phyloP scores from a whole-genome alignment of 2,797 vertebrate species.

The Tangara arthus region DNA sequence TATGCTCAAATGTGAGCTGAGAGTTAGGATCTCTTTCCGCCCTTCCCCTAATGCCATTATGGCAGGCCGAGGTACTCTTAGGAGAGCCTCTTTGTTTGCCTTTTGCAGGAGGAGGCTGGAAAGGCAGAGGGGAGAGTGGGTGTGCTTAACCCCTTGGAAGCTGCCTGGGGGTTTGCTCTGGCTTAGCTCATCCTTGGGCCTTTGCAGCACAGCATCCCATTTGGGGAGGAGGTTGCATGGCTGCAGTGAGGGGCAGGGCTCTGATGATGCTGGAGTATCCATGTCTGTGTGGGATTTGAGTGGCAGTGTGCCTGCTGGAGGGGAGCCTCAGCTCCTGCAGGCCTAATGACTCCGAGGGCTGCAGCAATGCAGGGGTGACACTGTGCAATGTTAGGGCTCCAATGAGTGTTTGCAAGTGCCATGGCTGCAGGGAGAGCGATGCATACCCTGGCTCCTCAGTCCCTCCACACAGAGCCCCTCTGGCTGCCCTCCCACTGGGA shows the following conservation, averaged over 20 bases:
- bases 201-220: neutral
- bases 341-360: neutral
- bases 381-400: neutral
- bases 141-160: neutral
- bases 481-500: neutral
- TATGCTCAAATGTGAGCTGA: neutral
- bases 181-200: neutral
- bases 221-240: rapidly evolving
- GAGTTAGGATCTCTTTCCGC: constrained; percentile 23
- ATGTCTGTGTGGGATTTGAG: rapidly evolving
- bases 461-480: neutral
- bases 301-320: neutral
- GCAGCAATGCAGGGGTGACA: rapidly evolving
- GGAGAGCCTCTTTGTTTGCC: constrained; percentile 27
- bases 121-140: neutral
- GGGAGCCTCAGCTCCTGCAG: rapidly evolving
- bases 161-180: neutral
- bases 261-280: rapidly evolving
- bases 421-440: rapidly evolving
- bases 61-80: neutral
- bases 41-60: constrained; percentile 1
- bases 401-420: rapidly evolving
- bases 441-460: rapidly evolving
- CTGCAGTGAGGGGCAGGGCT: rapidly evolving
- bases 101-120: neutral